Conservation (phyloP, 2,888 invertebrate species). For the Napeogenes inachia region DNA sequence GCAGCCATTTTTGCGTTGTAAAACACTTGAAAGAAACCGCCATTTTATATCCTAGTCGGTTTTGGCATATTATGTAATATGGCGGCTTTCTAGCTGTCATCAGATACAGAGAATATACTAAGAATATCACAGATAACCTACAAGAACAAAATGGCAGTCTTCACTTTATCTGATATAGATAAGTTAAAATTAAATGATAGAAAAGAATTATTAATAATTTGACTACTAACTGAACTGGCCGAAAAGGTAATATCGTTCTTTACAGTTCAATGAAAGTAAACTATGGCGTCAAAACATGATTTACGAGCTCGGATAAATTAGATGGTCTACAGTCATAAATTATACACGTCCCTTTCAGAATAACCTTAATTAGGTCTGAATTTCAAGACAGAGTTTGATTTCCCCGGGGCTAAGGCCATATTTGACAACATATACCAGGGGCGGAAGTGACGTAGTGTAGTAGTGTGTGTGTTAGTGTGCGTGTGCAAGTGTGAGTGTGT, state of each 20-base stretch:
- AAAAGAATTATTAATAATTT: no score
- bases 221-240: no score
- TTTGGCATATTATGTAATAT: neutral
- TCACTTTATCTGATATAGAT: no score
- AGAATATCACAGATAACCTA: no score
- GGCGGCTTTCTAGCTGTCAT: no score
- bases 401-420: constrained; percentile 27
- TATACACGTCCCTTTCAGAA: constrained; percentile 26
- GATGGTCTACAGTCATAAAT: constrained; percentile 14
- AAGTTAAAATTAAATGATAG: no score
- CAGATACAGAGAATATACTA: no score
- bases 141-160: no score
- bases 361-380: constrained; percentile 34
- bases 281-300: neutral
- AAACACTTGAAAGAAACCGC: constrained; percentile 15
- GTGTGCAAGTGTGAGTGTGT: no score
- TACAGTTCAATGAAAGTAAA: neutral
- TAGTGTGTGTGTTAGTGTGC: no score
- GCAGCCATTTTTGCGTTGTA: constrained; percentile 20
- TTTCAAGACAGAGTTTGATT: constrained; percentile 35
- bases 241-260: no score
- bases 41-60: neutral
- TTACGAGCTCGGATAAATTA: neutral
- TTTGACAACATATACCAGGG: constrained; percentile 19
- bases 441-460: neutral